phyloP scores from a whole-genome alignment of 2,888 invertebrate species.

The Branchellion lobata region DNA sequence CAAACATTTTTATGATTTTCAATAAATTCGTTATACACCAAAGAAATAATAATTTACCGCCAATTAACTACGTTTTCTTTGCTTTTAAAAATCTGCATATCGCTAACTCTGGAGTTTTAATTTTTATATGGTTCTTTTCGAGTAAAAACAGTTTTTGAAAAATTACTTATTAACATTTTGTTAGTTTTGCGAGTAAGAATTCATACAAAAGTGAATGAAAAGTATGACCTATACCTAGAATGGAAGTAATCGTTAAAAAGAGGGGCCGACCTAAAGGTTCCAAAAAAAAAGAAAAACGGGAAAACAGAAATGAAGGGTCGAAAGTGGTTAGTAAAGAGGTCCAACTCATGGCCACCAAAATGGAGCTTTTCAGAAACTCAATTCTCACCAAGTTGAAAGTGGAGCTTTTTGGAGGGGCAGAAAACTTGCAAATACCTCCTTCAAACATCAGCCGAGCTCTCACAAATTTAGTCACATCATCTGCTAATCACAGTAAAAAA shows the following conservation, averaged over 20 bases:
- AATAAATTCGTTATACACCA: too few relatives aligned
- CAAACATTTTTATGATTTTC: too few relatives aligned
- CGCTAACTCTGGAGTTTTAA: too few relatives aligned
- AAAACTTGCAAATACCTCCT: constrained; percentile 4
- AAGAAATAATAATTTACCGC: too few relatives aligned
- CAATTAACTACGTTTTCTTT: too few relatives aligned
- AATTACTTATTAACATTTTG: too few relatives aligned
- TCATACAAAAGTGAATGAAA: neutral
- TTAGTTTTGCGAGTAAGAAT: too few relatives aligned
- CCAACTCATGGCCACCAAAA: constrained; percentile 10
- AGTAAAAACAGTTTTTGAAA: too few relatives aligned
- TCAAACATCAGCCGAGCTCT: neutral
- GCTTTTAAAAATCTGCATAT: too few relatives aligned
- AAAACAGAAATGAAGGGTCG: neutral
- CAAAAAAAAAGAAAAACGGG: constrained; percentile 25
- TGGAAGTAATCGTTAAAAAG: constrained; percentile 13
- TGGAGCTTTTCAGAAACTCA: constrained; percentile 34
- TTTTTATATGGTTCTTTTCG: too few relatives aligned
- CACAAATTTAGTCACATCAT: neutral
- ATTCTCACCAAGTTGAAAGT: constrained; percentile 28
- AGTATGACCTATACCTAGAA: neutral
- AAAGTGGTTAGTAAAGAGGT: neutral
- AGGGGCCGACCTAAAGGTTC: constrained; percentile 39
- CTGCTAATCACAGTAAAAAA: neutral
- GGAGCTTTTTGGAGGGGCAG: constrained; percentile 31